A percentile compares a stretch with the other conserved stretches of the same genome.
These are phyloP conservation scores for Petrocephalus sullivani DNA, from an alignment of 2,797 vertebrate genomes.

Conservation along the genomic window DNA sequence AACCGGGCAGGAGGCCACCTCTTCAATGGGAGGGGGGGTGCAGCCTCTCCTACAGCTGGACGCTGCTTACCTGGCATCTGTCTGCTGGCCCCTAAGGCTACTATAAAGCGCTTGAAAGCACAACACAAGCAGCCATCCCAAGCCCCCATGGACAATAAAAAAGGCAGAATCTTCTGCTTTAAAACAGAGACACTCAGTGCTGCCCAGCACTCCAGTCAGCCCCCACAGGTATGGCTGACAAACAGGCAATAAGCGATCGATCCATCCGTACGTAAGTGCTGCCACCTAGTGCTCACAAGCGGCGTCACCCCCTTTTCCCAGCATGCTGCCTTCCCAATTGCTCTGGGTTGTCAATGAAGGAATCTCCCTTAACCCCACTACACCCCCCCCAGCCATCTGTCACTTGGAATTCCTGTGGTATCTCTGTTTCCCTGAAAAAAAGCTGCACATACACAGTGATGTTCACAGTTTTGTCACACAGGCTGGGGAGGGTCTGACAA, in stretches of 20 bases:
- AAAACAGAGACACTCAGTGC: neutral
- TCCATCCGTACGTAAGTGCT: constrained; percentile 14
- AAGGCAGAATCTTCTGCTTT: neutral
- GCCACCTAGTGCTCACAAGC: constrained; percentile 27
- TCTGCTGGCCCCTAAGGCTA: neutral
- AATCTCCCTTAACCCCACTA: neutral
- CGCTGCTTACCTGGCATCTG: neutral
- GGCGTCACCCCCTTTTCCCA: neutral
- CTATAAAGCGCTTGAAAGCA: neutral
- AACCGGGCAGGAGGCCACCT: neutral
- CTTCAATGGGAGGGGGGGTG: neutral
- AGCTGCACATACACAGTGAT: neutral
- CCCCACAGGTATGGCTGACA: neutral
- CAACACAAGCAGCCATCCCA: neutral
- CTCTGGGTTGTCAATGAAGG: constrained; percentile 17
- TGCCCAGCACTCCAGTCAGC: neutral
- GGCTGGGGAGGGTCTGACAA: neutral
- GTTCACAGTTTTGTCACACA: neutral
- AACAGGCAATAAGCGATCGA: neutral
- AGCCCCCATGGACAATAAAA: neutral
- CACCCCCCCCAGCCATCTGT: constrained; percentile 47
- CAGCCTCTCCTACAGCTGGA: neutral
- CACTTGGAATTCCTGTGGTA: constrained; percentile 34
- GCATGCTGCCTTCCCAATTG: neutral
- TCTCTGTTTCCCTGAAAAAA: constrained; percentile 20